Conservation (phyloP, 2,113 vertebrate genomes). For the Mionectes macconnelli region DNA sequence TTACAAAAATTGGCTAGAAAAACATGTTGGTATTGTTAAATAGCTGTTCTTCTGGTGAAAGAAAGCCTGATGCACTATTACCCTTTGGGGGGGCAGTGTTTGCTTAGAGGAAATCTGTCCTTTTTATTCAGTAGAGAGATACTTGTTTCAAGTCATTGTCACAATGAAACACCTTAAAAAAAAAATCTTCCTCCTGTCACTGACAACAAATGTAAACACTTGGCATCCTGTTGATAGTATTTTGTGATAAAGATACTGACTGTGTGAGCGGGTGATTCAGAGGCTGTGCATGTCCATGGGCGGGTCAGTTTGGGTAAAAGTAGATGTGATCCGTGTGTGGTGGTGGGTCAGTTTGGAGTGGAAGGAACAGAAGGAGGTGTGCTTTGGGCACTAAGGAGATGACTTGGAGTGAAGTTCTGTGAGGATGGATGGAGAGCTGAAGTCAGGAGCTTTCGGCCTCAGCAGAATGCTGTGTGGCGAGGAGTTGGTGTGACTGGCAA, state of each 20-base stretch:
- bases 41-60: background rate
- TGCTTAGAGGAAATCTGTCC: background rate
- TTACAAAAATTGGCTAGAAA: background rate
- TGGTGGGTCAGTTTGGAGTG: fast-evolving
- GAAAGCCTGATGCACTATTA: background rate
- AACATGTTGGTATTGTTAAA: background rate
- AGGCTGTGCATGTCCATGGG: fast-evolving
- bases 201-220: background rate
- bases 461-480: background rate
- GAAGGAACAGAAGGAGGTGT: background rate
- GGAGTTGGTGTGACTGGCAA: background rate
- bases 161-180: background rate
- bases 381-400: fast-evolving
- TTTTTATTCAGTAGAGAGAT: background rate
- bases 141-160: background rate
- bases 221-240: background rate
- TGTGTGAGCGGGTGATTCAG: background rate
- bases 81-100: background rate
- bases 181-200: background rate
- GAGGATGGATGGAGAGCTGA: background rate
- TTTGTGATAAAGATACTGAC: background rate
- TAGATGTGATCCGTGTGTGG: background rate
- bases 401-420: background rate
- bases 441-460: background rate
- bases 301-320: background rate